phyloP scores from a whole-genome alignment of 2,113 vertebrate species.

The Plecturocebus donacophilus region DNA sequence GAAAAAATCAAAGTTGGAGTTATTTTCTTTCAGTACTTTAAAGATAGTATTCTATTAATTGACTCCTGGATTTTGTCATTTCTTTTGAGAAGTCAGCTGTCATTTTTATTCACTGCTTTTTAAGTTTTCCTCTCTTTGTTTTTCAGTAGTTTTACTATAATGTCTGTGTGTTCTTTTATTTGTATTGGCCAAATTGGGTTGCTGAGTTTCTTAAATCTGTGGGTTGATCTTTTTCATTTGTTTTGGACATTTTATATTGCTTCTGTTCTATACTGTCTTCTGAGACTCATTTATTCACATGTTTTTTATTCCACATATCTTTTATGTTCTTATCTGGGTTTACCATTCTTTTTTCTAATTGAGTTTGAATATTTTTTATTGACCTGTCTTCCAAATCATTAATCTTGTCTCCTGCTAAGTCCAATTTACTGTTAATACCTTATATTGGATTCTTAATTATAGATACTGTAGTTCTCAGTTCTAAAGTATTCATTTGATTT shows the following conservation, averaged over 20 bases:
- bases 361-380: constrained; percentile 19
- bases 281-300: not conserved
- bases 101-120: not conserved
- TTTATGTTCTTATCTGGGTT: not conserved
- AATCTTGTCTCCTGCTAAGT: not conserved
- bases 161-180: not conserved
- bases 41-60: not conserved
- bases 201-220: not conserved
- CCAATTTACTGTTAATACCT: not conserved
- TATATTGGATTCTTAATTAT: not conserved
- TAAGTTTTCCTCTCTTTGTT: constrained; percentile 18
- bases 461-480: not conserved
- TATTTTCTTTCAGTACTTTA: constrained; percentile 15
- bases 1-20: constrained; percentile 1
- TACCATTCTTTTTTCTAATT: not conserved
- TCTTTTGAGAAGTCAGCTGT: not conserved
- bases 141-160: not conserved
- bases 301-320: not conserved
- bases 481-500: not conserved
- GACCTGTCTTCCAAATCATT: not conserved
- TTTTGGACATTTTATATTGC: not conserved
- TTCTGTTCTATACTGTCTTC: not conserved
- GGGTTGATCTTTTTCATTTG: constrained; percentile 32
- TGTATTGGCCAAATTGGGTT: not conserved
- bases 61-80: constrained; percentile 31